Evolutionary conservation across 2,797 vertebrate species (phyloP).

Genomic region (Hydrophis major): DNA sequence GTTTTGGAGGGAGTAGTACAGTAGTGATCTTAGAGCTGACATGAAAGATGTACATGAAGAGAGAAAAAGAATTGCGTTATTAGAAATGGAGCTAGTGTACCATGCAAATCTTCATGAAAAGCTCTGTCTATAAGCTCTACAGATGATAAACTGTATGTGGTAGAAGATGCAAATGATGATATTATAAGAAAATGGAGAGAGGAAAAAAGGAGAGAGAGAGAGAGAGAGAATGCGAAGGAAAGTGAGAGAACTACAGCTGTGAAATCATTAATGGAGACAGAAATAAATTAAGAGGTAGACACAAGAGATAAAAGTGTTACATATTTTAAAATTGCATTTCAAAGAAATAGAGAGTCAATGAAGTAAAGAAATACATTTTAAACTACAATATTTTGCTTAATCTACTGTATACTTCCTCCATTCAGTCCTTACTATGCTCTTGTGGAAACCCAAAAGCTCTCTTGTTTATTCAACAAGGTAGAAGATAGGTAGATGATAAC

Average conservation of each 20-base stretch:
- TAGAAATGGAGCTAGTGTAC: not conserved
- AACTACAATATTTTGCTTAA: conserved; percentile 28
- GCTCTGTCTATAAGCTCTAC: conserved; percentile 31
- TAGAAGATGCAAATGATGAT: conserved; percentile 10
- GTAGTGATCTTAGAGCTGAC: not conserved
- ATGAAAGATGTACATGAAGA: not conserved
- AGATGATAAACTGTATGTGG: conserved; percentile 23
- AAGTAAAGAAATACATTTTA: conserved; percentile 19
- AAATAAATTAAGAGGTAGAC: conserved; percentile 29
- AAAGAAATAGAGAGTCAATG: conserved; percentile 32
- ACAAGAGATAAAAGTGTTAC: not conserved
- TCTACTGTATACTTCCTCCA: conserved; percentile 3
- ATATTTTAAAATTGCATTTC: conserved; percentile 28
- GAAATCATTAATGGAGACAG: conserved; percentile 26
- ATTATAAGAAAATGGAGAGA: not conserved
- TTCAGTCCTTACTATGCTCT: not conserved
- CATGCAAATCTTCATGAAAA: not conserved
- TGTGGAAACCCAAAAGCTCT: not conserved
- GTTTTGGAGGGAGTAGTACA: not conserved
- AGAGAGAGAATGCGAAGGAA: not conserved
- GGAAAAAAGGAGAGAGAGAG: not conserved
- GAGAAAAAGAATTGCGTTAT: conserved; percentile 13
- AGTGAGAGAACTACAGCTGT: not conserved
- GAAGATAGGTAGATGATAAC: conserved; percentile 1
- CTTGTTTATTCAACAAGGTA: not conserved